A percentile compares a stretch with the other conserved stretches of the same genome.
Conservation (phyloP, 1,140 invertebrate species). For the Bombus impatiens region DNA sequence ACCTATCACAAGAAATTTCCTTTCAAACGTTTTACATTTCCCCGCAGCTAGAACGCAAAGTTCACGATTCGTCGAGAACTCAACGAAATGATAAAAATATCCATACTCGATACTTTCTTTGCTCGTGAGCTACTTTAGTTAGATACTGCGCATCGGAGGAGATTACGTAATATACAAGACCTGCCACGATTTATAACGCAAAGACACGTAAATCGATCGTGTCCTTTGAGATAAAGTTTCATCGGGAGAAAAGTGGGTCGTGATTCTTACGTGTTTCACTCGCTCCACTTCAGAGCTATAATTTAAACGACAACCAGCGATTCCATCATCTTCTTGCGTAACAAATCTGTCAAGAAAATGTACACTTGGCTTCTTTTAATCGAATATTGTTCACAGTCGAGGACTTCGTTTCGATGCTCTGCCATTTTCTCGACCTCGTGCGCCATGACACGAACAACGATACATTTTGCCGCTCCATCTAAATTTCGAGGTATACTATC, state of each 20-base stretch:
- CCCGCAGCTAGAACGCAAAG: background rate
- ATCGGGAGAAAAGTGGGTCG: conserved; percentile 36
- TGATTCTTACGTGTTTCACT: background rate
- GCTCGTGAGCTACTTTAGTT: background rate
- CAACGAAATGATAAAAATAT: conserved; percentile 12
- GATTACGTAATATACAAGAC: conserved; percentile 15
- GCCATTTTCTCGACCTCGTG: no score
- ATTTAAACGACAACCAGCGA: conserved; percentile 20
- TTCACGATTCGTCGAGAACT: background rate
- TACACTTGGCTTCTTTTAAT: no score
- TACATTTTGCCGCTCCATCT: no score
- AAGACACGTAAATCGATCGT: conserved; percentile 45
- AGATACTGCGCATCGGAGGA: background rate
- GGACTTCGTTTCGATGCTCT: no score
- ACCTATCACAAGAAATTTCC: no score
- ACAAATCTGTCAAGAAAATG: conserved; percentile 40
- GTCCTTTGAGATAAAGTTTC: conserved; percentile 36
- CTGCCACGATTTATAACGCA: conserved; percentile 18
- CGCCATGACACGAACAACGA: no score
- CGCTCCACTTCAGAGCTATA: background rate
- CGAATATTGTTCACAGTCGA: no score
- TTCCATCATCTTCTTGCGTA: background rate
- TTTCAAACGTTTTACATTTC: background rate
- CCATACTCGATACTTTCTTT: background rate
- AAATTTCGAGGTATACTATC: no score